Percentiles rank a stretch among this genome's conserved stretches.
phyloP scores from a whole-genome alignment of 2,888 invertebrate species.

The Dione vanillae region DNA sequence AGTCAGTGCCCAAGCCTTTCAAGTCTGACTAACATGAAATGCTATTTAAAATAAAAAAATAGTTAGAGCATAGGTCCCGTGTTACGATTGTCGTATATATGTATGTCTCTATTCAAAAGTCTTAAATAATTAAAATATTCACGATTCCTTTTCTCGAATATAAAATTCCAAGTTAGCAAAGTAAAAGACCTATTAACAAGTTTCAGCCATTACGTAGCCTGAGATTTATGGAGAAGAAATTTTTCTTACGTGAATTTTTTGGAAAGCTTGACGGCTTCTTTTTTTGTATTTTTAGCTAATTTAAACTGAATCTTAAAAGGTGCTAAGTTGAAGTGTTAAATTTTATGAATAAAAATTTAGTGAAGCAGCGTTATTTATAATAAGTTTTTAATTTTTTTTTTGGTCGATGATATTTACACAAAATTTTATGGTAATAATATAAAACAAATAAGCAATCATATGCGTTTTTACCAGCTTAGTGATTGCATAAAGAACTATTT shows the following conservation, averaged over 20 bases:
- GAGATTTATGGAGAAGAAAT: conserved; percentile 21
- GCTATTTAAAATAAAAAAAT: too few relatives aligned
- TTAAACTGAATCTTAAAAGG: not conserved
- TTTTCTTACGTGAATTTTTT: conserved; percentile 18
- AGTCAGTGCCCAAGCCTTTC: too few relatives aligned
- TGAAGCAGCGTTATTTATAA: not conserved
- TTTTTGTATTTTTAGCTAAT: not conserved
- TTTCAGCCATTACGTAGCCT: conserved; percentile 35
- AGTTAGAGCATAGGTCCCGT: too few relatives aligned
- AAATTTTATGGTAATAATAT: too few relatives aligned
- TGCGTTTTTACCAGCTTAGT: too few relatives aligned
- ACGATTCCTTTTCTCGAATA: conserved; percentile 35
- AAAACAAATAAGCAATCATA: too few relatives aligned
- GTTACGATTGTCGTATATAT: not conserved
- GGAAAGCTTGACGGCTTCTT: conserved; percentile 1
- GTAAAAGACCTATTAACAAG: conserved; percentile 41
- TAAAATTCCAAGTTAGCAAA: conserved; percentile 38
- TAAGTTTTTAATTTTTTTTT: too few relatives aligned
- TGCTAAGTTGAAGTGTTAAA: not conserved
- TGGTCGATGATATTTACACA: too few relatives aligned
- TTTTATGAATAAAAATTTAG: not conserved
- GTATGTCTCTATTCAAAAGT: not conserved
- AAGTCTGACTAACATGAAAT: too few relatives aligned
- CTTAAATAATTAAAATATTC: conserved; percentile 21
- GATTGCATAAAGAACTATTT: too few relatives aligned